Conservation (phyloP, 2,113 vertebrate genomes). For the Rhea americana region DNA sequence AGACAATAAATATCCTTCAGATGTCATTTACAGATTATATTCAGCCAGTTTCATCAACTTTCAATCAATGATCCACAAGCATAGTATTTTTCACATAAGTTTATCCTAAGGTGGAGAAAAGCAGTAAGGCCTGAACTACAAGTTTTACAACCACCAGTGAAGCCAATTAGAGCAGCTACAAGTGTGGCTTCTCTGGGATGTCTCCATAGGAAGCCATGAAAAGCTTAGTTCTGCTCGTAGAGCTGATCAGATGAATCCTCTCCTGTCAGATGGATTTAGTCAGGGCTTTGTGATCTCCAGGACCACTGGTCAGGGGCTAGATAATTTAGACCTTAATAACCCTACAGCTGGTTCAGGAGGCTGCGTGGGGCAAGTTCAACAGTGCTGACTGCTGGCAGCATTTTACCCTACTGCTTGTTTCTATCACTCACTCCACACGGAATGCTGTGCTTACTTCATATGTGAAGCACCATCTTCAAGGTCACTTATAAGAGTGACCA, state of each 20-base stretch:
- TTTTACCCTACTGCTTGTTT: accelerated
- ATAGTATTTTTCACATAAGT: background rate
- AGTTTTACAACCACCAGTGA: background rate
- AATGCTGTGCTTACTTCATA: background rate
- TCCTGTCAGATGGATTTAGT: background rate
- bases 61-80: background rate
- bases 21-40: slow-evolving; percentile 11
- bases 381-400: accelerated
- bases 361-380: background rate
- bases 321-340: background rate
- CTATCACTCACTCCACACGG: background rate
- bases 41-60: background rate
- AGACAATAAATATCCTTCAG: background rate
- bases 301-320: background rate
- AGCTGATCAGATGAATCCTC: background rate
- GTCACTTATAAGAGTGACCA: background rate
- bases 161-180: background rate
- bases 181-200: background rate
- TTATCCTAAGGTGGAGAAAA: slow-evolving; percentile 3
- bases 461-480: background rate
- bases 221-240: background rate
- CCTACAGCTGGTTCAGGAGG: background rate
- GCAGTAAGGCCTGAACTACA: background rate
- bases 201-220: background rate
- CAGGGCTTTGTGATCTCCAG: background rate